Evolutionary conservation across 2,797 vertebrate species (phyloP).

Genomic region (Myoxocephalus aenaeus): DNA sequence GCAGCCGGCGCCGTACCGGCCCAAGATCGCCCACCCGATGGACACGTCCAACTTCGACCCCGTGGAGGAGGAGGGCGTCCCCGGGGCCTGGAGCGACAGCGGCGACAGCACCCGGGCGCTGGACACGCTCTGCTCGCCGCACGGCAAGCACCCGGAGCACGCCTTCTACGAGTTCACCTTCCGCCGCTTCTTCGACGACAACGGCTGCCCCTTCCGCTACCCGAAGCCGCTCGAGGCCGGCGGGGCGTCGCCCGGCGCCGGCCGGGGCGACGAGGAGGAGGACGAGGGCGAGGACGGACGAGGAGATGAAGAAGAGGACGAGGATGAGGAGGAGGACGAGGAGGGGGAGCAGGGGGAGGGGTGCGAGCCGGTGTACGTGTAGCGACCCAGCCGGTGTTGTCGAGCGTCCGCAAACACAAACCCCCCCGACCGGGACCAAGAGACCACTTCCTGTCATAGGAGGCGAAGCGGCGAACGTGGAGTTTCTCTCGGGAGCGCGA

Average conservation of each 20-base stretch:
- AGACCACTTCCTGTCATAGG: slow-evolving; percentile 34
- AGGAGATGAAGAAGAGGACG: slow-evolving; percentile 64
- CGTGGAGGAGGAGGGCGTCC: slow-evolving; percentile 91
- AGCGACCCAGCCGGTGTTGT: slow-evolving; percentile 59
- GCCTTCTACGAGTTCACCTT: slow-evolving; percentile 99
- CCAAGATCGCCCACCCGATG: slow-evolving; percentile 98
- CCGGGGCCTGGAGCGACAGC: slow-evolving; percentile 90
- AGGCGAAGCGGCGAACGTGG: slow-evolving; percentile 25
- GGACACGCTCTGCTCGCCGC: slow-evolving; percentile 88
- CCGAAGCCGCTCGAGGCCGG: slow-evolving; percentile 90
- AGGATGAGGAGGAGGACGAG: slow-evolving; percentile 70
- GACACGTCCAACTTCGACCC: slow-evolving; percentile 99
- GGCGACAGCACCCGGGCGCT: slow-evolving; percentile 91
- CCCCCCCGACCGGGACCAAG: slow-evolving; percentile 78
- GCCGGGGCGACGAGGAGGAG: slow-evolving; percentile 80
- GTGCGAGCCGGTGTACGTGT: slow-evolving; percentile 98
- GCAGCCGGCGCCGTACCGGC: slow-evolving; percentile 95
- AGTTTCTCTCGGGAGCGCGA: slow-evolving; percentile 28
- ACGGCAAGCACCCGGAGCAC: slow-evolving; percentile 94
- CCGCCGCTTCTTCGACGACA: slow-evolving; percentile 98
- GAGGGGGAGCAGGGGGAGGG: slow-evolving; percentile 87
- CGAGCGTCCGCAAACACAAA: slow-evolving; percentile 49
- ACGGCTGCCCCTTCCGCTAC: slow-evolving; percentile 95
- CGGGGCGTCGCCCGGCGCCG: slow-evolving; percentile 56
- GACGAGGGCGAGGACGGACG: slow-evolving; percentile 80